Base-by-base conservation (phyloP, 2,113 vertebrate genomes). In the Amblyornis subalaris region DNA sequence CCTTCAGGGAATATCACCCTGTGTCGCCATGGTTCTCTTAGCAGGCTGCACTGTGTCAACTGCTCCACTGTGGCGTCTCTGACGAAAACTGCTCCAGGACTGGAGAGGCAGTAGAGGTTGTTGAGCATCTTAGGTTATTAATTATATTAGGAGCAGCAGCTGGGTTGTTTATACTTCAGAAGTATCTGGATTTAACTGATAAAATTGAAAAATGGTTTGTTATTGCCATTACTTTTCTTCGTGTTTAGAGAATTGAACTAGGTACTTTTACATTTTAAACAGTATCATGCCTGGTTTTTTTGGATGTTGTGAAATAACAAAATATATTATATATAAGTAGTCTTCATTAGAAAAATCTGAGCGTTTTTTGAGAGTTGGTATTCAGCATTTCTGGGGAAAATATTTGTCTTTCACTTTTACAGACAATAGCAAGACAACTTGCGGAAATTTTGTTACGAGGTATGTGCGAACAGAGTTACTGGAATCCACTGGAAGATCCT, bases 401-500 rank as follows among this genome's bases (percentile, higher is more conserved):
- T 53, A 44, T 85, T 94, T 95, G 15, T 91, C 72, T 87, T 70
- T 85, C 88, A 16, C 51, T 80, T 95, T 76, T 93, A 42, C 96
- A 99, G 99, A 99, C 99, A 2, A 99, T 99, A 95, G 99, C 99
- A 91, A 98, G 99, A 94, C 99, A 99, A 97, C 96, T 99, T 88
- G 99, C 99, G 4, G 99, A 99, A 97, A 99, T 99, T 97, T 96
- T 99, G 93, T 95, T 99, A 89, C 97, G 99, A 96, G 99, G 99
- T n/a, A 99, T 99, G 99, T 99, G 99, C 93, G 99, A 99, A 84
- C 99, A 99, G 97, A 99, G 99, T 97, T 99, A 99, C 58, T 99
- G 99, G 99, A 99, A 98, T 96, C 99, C 99, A 12, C 95, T 99
- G 96, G 99, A 99, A 93, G 98, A 99, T 42, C 99, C 99, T 6